Base-by-base conservation (phyloP, 2,113 vertebrate species). In the Malaclemys terrapin region DNA sequence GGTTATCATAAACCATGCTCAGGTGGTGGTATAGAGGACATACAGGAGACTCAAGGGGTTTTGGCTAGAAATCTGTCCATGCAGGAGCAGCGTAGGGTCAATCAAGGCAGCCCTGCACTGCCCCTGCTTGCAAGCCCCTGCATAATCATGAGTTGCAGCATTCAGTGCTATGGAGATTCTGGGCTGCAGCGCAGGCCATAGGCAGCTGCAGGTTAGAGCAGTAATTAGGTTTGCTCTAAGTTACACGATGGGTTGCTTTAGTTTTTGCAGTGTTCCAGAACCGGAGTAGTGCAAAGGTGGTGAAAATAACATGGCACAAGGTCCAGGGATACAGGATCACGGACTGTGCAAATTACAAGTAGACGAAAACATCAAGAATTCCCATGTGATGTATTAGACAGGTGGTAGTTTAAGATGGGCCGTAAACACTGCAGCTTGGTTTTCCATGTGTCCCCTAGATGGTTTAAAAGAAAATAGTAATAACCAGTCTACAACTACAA, bases 321-420 rank as follows among this genome's bases (percentile, higher is more conserved):
- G 65, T 47, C 42, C 45, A 7, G 24, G 47, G 24, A 78, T 47
- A 78, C 42, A 47, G 75, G 75, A 8, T n/a, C 59, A 50, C 5
- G 27, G 69, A 87, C 91, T 4, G 57, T 22, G 42, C 25, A 29
- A 45, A 84, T 29, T 42, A 53, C 24, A 85, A 95, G 29, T 12
- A 89, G 35, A 20, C 8, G 9, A 57, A 93, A 95, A 94, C 54
- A 83, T 84, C 80, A 96, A 89, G 89, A 82, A 91, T 88, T 87
- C 1, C 1, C 62, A 83, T n/a, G 76, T 27, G 69, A 87, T 56
- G 89, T 85, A 80, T 4, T 8, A 38, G 24, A 52, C 10, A 85
- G 84, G 17, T 8, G 57, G 49, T 50, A 93, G 47, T 38, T 80
- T 25, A 52, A 89, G 88, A 93, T 31, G 47, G 14, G 45, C 14